phyloP scores from a whole-genome alignment of 2,888 invertebrate genomes.

The Thyatira batis region DNA sequence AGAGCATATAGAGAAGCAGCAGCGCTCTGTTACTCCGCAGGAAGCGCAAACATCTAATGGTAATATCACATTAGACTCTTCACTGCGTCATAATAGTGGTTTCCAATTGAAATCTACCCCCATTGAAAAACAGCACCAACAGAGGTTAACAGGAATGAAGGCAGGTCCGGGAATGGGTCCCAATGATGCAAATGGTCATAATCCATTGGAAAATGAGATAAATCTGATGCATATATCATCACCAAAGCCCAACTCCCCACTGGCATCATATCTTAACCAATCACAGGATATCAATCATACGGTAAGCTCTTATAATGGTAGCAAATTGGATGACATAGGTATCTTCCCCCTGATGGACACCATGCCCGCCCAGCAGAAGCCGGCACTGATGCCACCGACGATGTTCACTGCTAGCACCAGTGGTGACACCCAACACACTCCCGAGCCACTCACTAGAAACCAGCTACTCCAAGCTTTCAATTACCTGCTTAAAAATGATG shows the following conservation, averaged over 20 bases:
- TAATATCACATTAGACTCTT: slow-evolving; percentile 54
- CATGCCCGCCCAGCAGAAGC: slow-evolving; percentile 81
- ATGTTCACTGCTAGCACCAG: slow-evolving; percentile 88
- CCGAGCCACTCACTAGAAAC: slow-evolving; percentile 92
- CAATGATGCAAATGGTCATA: slow-evolving; percentile 64
- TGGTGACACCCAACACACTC: slow-evolving; percentile 62
- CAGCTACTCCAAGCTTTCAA: slow-evolving; percentile 95
- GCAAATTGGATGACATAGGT: slow-evolving; percentile 59
- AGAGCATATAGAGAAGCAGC: slow-evolving; percentile 94
- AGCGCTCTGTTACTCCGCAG: slow-evolving; percentile 89
- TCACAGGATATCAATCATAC: slow-evolving; percentile 67
- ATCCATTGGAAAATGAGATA: slow-evolving; percentile 75
- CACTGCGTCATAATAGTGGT: slow-evolving; percentile 60
- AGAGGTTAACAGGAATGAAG: slow-evolving; percentile 63
- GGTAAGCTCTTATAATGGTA: slow-evolving; percentile 60
- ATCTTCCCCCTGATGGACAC: slow-evolving; percentile 59
- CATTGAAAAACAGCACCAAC: slow-evolving; percentile 66
- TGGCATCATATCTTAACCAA: slow-evolving; percentile 80
- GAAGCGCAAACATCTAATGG: slow-evolving; percentile 69
- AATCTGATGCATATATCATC: slow-evolving; percentile 80
- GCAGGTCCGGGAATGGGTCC: slow-evolving; percentile 52
- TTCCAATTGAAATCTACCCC: slow-evolving; percentile 70
- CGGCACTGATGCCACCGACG: slow-evolving; percentile 92
- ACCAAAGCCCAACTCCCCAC: slow-evolving; percentile 80
- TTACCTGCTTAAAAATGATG: slow-evolving; percentile 92